Evolutionary conservation across 2,797 vertebrate species (phyloP), one percentile per base, ranked within the genome.

Genomic region (Ctenopoma multispine): DNA sequence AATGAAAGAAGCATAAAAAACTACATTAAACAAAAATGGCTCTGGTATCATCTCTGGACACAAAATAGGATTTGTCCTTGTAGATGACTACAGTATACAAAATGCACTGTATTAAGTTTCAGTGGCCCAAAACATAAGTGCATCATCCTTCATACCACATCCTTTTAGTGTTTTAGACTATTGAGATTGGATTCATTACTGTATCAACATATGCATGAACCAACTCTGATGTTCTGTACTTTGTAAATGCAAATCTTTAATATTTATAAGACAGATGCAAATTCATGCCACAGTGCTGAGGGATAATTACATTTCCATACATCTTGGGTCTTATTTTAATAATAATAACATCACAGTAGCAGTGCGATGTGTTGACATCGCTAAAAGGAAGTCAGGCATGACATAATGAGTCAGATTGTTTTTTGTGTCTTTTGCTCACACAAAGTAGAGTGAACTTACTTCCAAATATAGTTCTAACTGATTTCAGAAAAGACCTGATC

Each of bases 61-160:
- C 29, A 54, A 46, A 72, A 60, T 72, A 10, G 5, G 47, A 55
- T 49, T 56, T 66, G 14, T 64, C 20, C 49, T 9, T 34, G 7
- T 9, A 34, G 31, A 34, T 34, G 14, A 61, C 23, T 55, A 20
- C 8, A 48, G n/a, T 63, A 20, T 34, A 6, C 17, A n/a, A 34
- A 34, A 8, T 34, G 31, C 24, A 41, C 8, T 15, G 29, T 20
- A 43, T 34, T 10, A n/a, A 63, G 31, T 63, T 40, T 10, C 48
- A 61, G n/a, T 17, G 34, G 6, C n/a, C 31, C 20, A 7, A 41
- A 24, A 54, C 27, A 43, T 56, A 67, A 56, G 18, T 20, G 13
- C 31, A 54, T 61, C 41, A 64, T 51, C n/a, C 4, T 72, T 57
- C 18, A 4, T 7, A 20, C 23, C 5, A 57, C 13, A 17, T 21